Conservation (phyloP, 2,888 invertebrate species). For the Aelia acuminata region DNA sequence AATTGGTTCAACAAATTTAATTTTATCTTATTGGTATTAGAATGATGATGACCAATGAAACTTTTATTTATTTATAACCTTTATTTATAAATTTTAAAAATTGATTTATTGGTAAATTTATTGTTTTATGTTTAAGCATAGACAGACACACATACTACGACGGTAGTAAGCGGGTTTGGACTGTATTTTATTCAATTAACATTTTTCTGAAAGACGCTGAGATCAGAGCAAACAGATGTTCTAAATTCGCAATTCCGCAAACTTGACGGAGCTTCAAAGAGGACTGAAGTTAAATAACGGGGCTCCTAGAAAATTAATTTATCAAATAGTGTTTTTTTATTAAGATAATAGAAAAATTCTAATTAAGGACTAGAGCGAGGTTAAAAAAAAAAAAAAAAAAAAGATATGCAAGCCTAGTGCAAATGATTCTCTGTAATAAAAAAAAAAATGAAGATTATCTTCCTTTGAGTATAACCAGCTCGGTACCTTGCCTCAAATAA, state of each 20-base stretch:
- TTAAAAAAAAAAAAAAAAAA: background rate
- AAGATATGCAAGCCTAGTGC: too few relatives aligned
- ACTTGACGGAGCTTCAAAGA: background rate
- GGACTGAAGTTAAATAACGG: background rate
- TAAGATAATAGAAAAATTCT: background rate
- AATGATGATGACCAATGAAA: too few relatives aligned
- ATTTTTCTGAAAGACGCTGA: background rate
- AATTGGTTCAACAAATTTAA: too few relatives aligned
- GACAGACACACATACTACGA: too few relatives aligned
- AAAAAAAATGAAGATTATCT: background rate
- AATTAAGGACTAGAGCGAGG: too few relatives aligned
- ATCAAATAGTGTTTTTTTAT: background rate
- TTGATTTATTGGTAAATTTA: too few relatives aligned
- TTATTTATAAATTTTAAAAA: too few relatives aligned
- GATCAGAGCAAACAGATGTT: background rate
- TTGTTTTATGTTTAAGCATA: too few relatives aligned
- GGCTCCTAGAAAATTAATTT: background rate
- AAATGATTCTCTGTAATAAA: background rate
- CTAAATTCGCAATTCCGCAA: background rate
- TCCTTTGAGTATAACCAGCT: background rate
- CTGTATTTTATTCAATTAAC: background rate
- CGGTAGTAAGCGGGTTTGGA: too few relatives aligned
- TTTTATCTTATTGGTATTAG: too few relatives aligned
- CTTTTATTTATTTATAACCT: too few relatives aligned
- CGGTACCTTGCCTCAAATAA: background rate